phyloP scores from a whole-genome alignment of 1,140 invertebrate genomes.

The Pemphigus obesinymphae region DNA sequence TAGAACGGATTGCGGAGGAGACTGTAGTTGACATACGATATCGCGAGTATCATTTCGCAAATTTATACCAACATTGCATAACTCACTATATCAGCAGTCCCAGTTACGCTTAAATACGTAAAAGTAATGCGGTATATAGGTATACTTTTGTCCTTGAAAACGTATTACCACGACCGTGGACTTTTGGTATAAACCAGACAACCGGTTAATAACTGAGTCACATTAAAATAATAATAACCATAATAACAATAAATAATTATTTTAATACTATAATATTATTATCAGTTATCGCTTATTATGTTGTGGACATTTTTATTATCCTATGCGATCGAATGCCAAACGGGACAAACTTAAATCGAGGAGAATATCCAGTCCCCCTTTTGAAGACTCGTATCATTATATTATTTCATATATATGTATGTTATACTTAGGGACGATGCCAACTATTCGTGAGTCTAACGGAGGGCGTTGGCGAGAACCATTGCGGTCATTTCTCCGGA shows the following conservation, averaged over 20 bases:
- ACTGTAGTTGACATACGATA: neutral
- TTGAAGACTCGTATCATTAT: neutral
- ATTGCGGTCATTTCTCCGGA: neutral
- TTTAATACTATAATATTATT: too few relatives aligned
- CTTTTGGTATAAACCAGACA: neutral
- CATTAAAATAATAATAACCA: too few relatives aligned
- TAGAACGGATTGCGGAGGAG: neutral
- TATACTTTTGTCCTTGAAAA: neutral
- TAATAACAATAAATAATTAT: too few relatives aligned
- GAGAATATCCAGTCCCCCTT: neutral
- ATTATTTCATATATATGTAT: neutral
- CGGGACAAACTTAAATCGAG: neutral
- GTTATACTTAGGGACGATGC: neutral
- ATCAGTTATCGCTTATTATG: too few relatives aligned
- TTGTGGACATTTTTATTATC: neutral
- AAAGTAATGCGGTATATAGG: neutral
- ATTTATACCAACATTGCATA: neutral
- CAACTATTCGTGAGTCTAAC: neutral
- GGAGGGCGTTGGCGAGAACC: neutral
- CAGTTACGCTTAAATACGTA: neutral
- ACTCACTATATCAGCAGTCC: neutral
- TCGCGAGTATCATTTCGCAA: slow-evolving; percentile 20
- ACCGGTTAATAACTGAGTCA: too few relatives aligned
- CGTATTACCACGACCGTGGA: neutral
- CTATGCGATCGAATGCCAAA: neutral